Conservation (phyloP, 2,113 vertebrate species). For the Typhlomys cinereus region DNA sequence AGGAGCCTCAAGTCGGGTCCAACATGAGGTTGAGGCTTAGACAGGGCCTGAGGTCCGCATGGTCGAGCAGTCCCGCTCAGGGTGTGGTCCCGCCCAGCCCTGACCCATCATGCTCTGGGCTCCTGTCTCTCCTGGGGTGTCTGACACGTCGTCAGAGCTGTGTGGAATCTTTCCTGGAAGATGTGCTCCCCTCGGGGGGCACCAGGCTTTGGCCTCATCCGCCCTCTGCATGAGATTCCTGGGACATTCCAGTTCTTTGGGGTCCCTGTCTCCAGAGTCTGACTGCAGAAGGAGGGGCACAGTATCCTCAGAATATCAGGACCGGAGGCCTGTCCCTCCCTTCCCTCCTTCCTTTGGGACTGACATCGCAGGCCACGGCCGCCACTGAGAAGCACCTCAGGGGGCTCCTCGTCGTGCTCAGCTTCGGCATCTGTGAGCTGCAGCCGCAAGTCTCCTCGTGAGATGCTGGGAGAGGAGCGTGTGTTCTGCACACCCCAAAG, state of each 20-base stretch:
- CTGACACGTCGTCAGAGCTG: neutral
- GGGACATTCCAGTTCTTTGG: neutral
- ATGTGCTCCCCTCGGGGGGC: neutral
- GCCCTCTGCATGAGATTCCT: neutral
- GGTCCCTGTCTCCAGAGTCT: neutral
- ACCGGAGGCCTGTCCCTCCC: neutral
- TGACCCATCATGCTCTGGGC: neutral
- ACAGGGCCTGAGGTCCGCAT: neutral
- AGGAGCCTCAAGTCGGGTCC: neutral
- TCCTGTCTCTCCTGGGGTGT: neutral
- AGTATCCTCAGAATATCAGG: neutral
- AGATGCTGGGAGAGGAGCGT: accelerated
- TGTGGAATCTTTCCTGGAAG: neutral
- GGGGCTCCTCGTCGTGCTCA: accelerated
- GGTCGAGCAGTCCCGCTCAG: neutral
- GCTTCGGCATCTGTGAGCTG: neutral
- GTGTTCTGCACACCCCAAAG: too few relatives aligned
- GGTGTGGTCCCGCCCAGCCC: neutral
- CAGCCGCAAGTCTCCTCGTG: accelerated
- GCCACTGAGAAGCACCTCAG: neutral
- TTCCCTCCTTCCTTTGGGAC: too few relatives aligned
- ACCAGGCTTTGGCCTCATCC: neutral
- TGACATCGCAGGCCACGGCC: too few relatives aligned
- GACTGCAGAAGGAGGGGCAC: neutral
- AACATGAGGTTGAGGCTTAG: neutral